Conservation (phyloP, 2,797 vertebrate genomes). For the Rhinatrema bivittatum region DNA sequence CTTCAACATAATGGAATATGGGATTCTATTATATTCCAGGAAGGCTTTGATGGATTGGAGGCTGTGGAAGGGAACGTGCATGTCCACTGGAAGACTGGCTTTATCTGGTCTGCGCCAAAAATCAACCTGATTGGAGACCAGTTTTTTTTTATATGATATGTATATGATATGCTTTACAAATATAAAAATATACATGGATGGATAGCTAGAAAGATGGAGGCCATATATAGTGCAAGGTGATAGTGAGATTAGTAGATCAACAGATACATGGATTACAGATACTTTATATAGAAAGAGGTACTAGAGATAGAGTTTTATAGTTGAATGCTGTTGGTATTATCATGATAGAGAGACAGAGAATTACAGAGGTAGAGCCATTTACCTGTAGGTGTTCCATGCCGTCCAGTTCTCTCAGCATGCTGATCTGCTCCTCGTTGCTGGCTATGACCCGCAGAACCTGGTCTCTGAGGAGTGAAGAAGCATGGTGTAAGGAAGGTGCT, state of each 20-base stretch:
- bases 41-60: conserved; percentile 40
- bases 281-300: neutral
- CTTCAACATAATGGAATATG: conserved; percentile 49
- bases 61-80: conserved; percentile 37
- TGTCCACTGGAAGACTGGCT: conserved; percentile 26
- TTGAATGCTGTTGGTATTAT: no score
- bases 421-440: conserved; percentile 29
- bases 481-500: rapidly evolving
- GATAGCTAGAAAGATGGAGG: neutral
- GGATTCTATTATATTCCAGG: conserved; percentile 30
- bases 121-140: conserved; percentile 37
- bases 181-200: neutral
- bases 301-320: neutral
- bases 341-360: neutral
- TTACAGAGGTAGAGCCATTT: neutral
- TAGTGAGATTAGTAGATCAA: neutral
- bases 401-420: conserved; percentile 28
- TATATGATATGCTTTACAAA: neutral
- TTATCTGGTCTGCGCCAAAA: conserved; percentile 45
- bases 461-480: conserved; percentile 39
- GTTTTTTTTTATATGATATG: neutral
- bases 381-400: conserved; percentile 45
- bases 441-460: conserved; percentile 51
- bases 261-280: neutral
- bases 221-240: neutral